Conservation (phyloP, 2,888 invertebrate species). For the Leptinotarsa haldemani region DNA sequence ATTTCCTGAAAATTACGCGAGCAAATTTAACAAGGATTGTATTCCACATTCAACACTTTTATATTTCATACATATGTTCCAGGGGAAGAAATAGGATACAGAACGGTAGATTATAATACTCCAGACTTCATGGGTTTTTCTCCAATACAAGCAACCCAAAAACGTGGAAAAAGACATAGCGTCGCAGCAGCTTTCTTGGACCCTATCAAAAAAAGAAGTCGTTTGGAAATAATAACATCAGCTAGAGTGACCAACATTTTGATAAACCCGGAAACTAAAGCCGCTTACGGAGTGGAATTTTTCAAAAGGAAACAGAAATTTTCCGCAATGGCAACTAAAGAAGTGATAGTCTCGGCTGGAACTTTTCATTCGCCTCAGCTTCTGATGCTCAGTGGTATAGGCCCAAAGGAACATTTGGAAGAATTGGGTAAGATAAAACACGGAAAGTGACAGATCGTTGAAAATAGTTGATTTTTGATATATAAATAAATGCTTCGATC, state of each 20-base stretch:
- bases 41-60: neutral
- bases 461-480: too few relatives aligned
- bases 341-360: slow-evolving; percentile 74
- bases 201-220: slow-evolving; percentile 68
- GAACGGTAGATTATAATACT: slow-evolving; percentile 63
- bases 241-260: slow-evolving; percentile 71
- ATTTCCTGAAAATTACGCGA: neutral
- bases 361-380: slow-evolving; percentile 85
- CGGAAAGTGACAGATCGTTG: neutral
- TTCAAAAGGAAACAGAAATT: slow-evolving; percentile 46
- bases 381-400: slow-evolving; percentile 75
- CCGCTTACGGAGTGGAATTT: slow-evolving; percentile 65
- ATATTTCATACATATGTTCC: slow-evolving; percentile 27
- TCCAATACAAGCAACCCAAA: slow-evolving; percentile 65
- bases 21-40: neutral
- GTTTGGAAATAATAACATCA: slow-evolving; percentile 70
- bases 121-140: slow-evolving; percentile 63
- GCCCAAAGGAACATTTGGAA: slow-evolving; percentile 71
- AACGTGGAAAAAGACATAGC: slow-evolving; percentile 69
- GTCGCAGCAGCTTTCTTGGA: slow-evolving; percentile 72
- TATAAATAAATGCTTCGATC: too few relatives aligned
- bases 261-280: slow-evolving; percentile 65
- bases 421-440: slow-evolving; percentile 61
- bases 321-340: slow-evolving; percentile 66
- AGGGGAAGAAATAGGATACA: slow-evolving; percentile 64